These are phyloP conservation scores for Dendrolimus houi DNA, from an alignment of 2,888 invertebrate species.

Conservation along the genomic window DNA sequence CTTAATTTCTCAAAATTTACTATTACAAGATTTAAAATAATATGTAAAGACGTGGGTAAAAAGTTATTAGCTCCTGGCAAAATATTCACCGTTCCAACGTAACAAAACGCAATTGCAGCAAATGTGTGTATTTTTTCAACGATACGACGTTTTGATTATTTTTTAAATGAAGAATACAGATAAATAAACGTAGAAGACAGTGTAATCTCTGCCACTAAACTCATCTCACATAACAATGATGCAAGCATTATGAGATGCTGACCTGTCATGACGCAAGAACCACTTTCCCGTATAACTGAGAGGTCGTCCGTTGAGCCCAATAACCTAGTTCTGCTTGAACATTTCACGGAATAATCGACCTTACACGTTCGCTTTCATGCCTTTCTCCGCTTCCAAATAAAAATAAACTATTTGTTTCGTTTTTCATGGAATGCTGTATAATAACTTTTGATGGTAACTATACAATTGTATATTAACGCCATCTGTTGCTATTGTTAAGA, in stretches of 20 bases:
- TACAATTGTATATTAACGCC: slow-evolving; percentile 14
- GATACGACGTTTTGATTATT: not conserved
- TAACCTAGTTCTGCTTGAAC: slow-evolving; percentile 49
- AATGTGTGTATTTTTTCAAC: not conserved
- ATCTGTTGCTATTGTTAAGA: slow-evolving; percentile 17
- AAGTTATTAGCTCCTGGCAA: not conserved
- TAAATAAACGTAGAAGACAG: slow-evolving; percentile 23
- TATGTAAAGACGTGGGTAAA: not conserved
- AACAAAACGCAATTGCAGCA: not conserved
- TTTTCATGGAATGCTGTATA: not conserved
- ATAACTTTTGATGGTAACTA: slow-evolving; percentile 1
- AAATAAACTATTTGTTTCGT: not conserved
- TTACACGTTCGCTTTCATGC: slow-evolving; percentile 20
- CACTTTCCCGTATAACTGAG: slow-evolving; percentile 55
- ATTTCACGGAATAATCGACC: slow-evolving; percentile 29
- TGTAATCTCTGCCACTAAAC: slow-evolving; percentile 7
- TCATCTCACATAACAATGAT: slow-evolving; percentile 41
- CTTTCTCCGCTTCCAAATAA: slow-evolving; percentile 13
- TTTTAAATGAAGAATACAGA: slow-evolving; percentile 9
- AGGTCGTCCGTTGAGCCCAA: slow-evolving; percentile 48
- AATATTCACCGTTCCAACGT: not conserved
- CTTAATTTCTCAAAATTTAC: no score
- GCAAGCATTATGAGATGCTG: slow-evolving; percentile 57
- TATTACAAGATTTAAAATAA: no score
- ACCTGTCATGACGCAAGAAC: slow-evolving; percentile 62